phyloP scores from a whole-genome alignment of 2,888 invertebrate species.

The Drosophila cognata region DNA sequence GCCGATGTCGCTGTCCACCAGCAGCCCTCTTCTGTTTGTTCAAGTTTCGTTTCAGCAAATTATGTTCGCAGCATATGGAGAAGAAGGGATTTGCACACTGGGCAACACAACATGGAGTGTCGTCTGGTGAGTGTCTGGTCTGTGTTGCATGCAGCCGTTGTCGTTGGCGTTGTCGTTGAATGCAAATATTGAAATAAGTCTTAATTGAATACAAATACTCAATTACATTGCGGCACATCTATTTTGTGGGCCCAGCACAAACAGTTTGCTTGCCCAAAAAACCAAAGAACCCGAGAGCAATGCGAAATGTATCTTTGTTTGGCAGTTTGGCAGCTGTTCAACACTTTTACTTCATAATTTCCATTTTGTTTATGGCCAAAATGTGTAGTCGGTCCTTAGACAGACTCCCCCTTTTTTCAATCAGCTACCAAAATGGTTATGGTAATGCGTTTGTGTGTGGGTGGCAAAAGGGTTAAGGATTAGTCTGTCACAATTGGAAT shows the following conservation, averaged over 20 bases:
- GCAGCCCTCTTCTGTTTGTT: conserved; percentile 62
- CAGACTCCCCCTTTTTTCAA: conserved; percentile 15
- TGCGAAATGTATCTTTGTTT: not conserved
- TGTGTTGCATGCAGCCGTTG: conserved; percentile 32
- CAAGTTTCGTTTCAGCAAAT: conserved; percentile 78
- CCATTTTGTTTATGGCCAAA: conserved; percentile 58
- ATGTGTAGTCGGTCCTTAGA: conserved; percentile 46
- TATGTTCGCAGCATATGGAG: conserved; percentile 72
- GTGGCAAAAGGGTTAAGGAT: conserved; percentile 27
- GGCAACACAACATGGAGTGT: conserved; percentile 27
- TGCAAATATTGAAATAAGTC: conserved; percentile 83
- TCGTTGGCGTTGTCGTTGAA: conserved; percentile 51
- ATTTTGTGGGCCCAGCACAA: conserved; percentile 75
- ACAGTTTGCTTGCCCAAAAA: conserved; percentile 32
- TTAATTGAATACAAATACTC: conserved; percentile 84
- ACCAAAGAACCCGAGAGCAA: not conserved
- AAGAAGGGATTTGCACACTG: conserved; percentile 55
- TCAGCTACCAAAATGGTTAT: conserved; percentile 14
- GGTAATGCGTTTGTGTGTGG: conserved; percentile 14
- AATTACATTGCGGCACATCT: conserved; percentile 82
- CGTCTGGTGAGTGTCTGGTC: conserved; percentile 51
- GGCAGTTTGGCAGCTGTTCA: conserved; percentile 42
- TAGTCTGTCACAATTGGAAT: conserved; percentile 24
- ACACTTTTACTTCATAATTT: conserved; percentile 62
- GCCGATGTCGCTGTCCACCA: conserved; percentile 16